Evolutionary conservation across 2,797 vertebrate genomes (phyloP).

Genomic region (Eospalax fontanierii): DNA sequence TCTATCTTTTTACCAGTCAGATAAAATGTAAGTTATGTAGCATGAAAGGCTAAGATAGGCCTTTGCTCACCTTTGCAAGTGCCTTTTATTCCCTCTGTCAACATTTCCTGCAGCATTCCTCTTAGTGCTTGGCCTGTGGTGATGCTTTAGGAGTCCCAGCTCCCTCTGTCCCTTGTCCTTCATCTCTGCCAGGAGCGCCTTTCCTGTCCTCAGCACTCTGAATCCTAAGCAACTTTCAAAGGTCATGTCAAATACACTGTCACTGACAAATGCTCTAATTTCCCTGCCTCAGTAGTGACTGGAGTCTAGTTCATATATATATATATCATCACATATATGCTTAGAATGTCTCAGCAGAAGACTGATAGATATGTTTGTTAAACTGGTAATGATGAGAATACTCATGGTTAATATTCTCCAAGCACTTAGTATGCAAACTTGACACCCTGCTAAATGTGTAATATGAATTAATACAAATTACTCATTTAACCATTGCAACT

Average conservation of each 20-base stretch:
- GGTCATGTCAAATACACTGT: not conserved
- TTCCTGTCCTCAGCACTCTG: not conserved
- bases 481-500: not conserved
- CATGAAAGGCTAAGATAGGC: not conserved
- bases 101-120: not conserved
- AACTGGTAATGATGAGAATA: not conserved
- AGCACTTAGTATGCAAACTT: not conserved
- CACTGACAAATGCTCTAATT: not conserved
- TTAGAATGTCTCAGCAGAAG: not conserved
- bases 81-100: not conserved
- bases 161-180: not conserved
- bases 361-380: not conserved
- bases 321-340: not conserved
- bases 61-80: not conserved
- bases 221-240: not conserved
- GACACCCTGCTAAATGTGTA: not conserved
- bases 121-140: not conserved
- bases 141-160: not conserved
- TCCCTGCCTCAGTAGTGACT: not conserved
- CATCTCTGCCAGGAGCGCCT: not conserved
- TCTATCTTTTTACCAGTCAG: not conserved
- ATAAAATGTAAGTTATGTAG: conserved; percentile 25
- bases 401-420: not conserved
- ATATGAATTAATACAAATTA: not conserved
- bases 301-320: not conserved